Conservation (phyloP, 37 sponge, comb jelly and placozoan genomes). For the Cladorhizidae sp. region DNA sequence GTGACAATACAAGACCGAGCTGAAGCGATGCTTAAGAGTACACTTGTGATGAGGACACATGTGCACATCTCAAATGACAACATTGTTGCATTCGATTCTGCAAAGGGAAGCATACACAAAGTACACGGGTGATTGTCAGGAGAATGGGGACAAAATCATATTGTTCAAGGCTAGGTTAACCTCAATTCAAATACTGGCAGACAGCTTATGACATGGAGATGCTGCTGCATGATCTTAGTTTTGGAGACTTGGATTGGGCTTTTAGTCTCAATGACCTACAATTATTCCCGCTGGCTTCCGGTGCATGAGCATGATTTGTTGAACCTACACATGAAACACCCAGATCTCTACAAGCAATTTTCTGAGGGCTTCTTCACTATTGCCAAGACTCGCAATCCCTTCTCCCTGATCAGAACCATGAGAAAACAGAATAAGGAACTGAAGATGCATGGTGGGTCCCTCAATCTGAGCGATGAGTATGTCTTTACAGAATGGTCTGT, state of each 20-base stretch:
- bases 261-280: background rate
- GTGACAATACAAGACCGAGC: background rate
- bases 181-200: conserved; percentile 4
- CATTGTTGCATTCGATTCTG: background rate
- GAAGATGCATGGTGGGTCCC: too few species aligned
- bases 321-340: too few species aligned
- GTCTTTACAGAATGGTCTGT: too few species aligned
- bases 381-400: too few species aligned
- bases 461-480: too few species aligned
- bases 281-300: background rate
- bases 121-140: background rate
- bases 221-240: background rate
- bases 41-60: background rate
- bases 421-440: too few species aligned
- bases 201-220: conserved; percentile 1
- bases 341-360: too few species aligned
- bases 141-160: background rate
- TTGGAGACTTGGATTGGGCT: background rate
- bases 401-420: too few species aligned
- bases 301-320: background rate
- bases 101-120: background rate
- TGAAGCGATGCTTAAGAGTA: background rate
- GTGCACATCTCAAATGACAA: background rate
- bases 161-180: background rate
- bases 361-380: too few species aligned